phyloP scores from a whole-genome alignment of 2,113 vertebrate genomes.

The Dolichotis patagonum region DNA sequence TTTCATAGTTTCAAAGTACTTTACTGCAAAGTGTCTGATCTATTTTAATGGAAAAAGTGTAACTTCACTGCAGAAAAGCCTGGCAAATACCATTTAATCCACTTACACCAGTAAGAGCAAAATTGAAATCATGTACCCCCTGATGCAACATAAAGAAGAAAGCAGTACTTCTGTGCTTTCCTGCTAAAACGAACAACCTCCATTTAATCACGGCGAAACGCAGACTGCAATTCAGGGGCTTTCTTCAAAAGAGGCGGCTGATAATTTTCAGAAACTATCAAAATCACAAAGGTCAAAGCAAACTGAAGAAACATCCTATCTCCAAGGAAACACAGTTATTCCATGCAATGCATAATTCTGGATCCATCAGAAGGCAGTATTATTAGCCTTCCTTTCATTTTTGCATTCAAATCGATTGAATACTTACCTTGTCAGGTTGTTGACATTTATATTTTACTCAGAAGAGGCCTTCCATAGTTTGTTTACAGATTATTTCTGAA shows the following conservation, averaged over 20 bases:
- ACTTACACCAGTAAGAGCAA: background rate
- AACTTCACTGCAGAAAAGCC: background rate
- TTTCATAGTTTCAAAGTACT: constrained; percentile 4
- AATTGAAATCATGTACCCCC: background rate
- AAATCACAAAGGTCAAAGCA: background rate
- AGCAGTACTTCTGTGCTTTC: background rate
- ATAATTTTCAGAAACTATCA: background rate
- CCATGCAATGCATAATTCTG: background rate
- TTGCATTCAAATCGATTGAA: background rate
- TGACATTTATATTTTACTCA: constrained; percentile 36
- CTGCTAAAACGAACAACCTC: background rate
- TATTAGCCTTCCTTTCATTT: background rate
- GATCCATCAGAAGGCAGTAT: background rate
- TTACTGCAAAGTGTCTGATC: background rate
- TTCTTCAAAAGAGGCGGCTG: background rate
- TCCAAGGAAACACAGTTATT: background rate
- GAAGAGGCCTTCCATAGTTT: background rate
- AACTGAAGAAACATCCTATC: background rate
- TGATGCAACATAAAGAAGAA: background rate
- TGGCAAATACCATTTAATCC: background rate
- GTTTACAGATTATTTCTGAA: background rate
- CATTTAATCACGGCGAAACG: background rate
- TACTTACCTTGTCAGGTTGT: background rate
- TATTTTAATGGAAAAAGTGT: background rate
- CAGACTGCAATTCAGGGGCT: background rate